Conservation (phyloP, 1,140 invertebrate genomes). For the Alviniconcha marisindica region DNA sequence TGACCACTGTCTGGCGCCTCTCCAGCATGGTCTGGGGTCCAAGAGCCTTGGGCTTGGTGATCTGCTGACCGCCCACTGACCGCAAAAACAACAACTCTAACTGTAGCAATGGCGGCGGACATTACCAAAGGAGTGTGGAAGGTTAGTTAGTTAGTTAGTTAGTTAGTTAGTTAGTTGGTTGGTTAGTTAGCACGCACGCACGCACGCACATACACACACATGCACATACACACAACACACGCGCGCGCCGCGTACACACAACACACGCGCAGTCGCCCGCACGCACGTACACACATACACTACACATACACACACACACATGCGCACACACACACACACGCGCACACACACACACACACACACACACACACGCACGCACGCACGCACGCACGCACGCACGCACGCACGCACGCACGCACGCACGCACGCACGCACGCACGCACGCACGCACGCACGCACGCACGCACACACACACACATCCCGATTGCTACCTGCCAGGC, state of each 20-base stretch:
- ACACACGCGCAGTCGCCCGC: too few species aligned
- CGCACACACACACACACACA: background rate
- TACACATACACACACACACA: background rate
- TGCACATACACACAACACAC: too few species aligned
- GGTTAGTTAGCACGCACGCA: too few species aligned
- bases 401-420: background rate
- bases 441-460: background rate
- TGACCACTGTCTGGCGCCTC: slow-evolving; percentile 33
- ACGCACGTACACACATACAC: too few species aligned
- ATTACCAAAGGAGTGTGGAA: too few species aligned
- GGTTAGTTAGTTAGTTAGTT: too few species aligned
- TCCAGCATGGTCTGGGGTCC: slow-evolving; percentile 1
- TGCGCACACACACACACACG: background rate
- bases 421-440: background rate
- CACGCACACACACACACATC: background rate
- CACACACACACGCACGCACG: background rate
- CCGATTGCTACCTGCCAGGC: slow-evolving; percentile 43
- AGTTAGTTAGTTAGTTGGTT: too few species aligned
- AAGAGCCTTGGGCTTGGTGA: background rate
- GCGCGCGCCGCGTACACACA: too few species aligned
- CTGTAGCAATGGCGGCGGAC: background rate
- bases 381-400: background rate
- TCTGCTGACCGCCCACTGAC: slow-evolving; percentile 11
- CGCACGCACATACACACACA: too few species aligned
- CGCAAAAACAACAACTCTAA: too few species aligned